Conservation (phyloP, 2,888 invertebrate genomes). For the Cephus sareptanus region DNA sequence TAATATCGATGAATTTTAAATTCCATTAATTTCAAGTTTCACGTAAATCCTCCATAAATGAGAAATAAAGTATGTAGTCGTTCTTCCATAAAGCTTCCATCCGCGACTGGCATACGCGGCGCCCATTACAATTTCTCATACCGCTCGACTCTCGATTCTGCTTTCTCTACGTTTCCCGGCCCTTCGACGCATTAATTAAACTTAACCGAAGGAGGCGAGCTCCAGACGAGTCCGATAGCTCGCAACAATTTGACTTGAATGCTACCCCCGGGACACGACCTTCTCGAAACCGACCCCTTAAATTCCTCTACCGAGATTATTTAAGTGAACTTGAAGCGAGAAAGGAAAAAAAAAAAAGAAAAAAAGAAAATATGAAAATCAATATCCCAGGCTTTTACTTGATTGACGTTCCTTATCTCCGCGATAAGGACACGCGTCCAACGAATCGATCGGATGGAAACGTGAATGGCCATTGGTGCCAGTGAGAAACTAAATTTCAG, state of each 20-base stretch:
- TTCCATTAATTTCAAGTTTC: slow-evolving; percentile 11
- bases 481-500: neutral
- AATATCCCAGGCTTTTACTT: too few relatives aligned
- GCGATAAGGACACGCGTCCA: too few relatives aligned
- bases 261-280: neutral
- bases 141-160: neutral
- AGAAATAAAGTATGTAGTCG: slow-evolving; percentile 12
- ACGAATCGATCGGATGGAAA: neutral
- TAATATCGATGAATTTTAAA: slow-evolving; percentile 22
- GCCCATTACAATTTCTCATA: neutral
- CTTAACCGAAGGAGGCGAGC: neutral
- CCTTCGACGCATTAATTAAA: neutral
- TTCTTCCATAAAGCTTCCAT: neutral
- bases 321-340: neutral
- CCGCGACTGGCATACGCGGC: neutral
- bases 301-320: neutral
- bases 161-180: neutral
- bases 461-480: neutral
- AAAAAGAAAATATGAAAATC: too few relatives aligned
- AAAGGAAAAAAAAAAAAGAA: neutral
- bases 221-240: neutral
- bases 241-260: neutral
- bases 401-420: too few relatives aligned
- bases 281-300: neutral
- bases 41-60: slow-evolving; percentile 18